Conservation (phyloP, 2,113 vertebrate genomes). For the Hyperoodon ampullatus region DNA sequence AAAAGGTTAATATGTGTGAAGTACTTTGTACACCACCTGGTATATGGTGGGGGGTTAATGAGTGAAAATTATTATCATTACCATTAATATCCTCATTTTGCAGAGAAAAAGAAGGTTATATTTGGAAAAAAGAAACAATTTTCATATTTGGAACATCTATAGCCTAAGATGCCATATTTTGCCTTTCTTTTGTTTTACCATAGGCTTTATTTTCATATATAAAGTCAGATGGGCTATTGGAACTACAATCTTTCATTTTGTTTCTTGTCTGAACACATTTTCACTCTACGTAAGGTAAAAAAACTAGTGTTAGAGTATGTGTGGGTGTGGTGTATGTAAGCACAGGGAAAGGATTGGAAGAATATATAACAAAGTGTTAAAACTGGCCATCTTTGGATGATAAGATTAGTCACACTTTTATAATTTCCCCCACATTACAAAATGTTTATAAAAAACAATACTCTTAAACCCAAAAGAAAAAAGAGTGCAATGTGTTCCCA, state of each 20-base stretch:
- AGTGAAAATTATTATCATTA: neutral
- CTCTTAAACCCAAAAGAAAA: neutral
- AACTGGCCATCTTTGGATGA: neutral
- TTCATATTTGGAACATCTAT: neutral
- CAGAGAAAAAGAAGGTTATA: neutral
- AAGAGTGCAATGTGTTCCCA: neutral
- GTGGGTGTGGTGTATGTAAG: neutral
- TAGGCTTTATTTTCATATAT: neutral
- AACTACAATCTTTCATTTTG: neutral
- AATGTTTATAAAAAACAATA: neutral
- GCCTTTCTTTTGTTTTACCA: neutral
- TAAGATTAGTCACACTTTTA: neutral
- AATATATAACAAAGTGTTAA: slow-evolving; percentile 1
- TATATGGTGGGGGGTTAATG: neutral
- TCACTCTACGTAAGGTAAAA: neutral
- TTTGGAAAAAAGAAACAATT: neutral
- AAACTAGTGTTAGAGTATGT: neutral
- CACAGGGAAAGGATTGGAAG: neutral
- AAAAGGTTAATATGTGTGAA: neutral
- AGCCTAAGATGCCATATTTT: neutral
- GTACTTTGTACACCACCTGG: neutral
- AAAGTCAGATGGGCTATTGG: neutral
- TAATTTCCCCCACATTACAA: neutral
- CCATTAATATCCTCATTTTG: neutral
- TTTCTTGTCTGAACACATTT: neutral